Conservation (phyloP, 2,797 vertebrate species). For the Hozukius guyotensis region DNA sequence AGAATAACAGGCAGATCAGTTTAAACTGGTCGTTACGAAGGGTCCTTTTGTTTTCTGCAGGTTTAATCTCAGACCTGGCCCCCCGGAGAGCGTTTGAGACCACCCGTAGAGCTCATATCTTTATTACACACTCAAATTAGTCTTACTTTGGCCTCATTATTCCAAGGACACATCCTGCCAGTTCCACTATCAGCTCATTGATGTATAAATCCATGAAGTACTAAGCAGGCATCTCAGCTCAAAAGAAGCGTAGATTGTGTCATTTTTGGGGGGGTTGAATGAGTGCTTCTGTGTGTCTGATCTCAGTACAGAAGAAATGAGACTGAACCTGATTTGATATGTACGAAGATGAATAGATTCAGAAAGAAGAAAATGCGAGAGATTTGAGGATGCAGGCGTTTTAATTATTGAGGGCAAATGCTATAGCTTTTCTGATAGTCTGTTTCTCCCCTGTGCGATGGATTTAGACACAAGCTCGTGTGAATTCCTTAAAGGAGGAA, state of each 20-base stretch:
- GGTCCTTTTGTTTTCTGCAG: conserved; percentile 45
- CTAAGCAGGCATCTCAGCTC: conserved; percentile 11
- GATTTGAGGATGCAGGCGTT: conserved; percentile 28
- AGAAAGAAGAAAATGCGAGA: background rate
- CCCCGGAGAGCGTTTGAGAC: conserved; percentile 20
- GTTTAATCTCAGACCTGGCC: conserved; percentile 35
- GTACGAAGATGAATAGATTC: conserved; percentile 44
- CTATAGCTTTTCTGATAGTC: conserved; percentile 35
- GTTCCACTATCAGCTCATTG: conserved; percentile 17
- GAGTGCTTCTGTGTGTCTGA: conserved; percentile 9
- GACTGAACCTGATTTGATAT: conserved; percentile 43
- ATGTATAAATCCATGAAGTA: conserved; percentile 34
- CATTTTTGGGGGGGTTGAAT: conserved; percentile 5
- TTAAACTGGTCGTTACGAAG: conserved; percentile 20
- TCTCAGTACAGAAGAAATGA: conserved; percentile 47
- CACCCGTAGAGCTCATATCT: conserved; percentile 32
- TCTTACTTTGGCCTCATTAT: conserved; percentile 54
- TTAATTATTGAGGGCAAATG: conserved; percentile 70
- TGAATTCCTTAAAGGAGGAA: conserved; percentile 53
- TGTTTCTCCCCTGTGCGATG: conserved; percentile 47
- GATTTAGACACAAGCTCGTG: conserved; percentile 37
- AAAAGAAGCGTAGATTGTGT: conserved; percentile 13
- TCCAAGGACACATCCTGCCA: conserved; percentile 35
- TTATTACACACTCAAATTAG: conserved; percentile 28
- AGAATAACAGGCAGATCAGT: conserved; percentile 40